phyloP scores from a whole-genome alignment of 2,888 invertebrate genomes.

The Drosophila neutralis region DNA sequence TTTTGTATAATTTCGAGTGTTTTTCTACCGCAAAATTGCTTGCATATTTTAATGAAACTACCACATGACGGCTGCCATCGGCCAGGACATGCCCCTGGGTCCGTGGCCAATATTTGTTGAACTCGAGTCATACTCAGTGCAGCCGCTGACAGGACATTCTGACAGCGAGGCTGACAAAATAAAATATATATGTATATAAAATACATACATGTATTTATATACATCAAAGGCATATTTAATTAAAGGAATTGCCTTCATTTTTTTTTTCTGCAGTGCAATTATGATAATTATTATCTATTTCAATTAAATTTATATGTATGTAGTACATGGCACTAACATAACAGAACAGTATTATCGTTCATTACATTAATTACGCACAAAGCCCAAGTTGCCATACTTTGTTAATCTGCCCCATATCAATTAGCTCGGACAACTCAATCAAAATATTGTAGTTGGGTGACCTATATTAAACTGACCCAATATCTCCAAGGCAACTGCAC shows the following conservation, averaged over 20 bases:
- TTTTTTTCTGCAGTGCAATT: neutral
- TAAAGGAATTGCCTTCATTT: slow-evolving; percentile 20
- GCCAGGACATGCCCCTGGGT: slow-evolving; percentile 37
- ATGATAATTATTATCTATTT: slow-evolving; percentile 9
- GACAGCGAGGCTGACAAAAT: slow-evolving; percentile 51
- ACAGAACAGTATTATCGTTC: neutral
- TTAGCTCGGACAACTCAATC: slow-evolving; percentile 13
- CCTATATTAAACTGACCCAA: slow-evolving; percentile 24
- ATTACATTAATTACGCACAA: slow-evolving; percentile 11
- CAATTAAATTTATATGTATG: neutral
- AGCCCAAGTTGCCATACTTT: neutral
- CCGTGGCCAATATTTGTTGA: slow-evolving; percentile 46
- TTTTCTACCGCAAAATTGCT: slow-evolving; percentile 78
- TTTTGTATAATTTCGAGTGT: slow-evolving; percentile 72
- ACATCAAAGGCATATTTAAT: slow-evolving; percentile 48
- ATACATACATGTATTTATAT: neutral
- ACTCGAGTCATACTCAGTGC: slow-evolving; percentile 48
- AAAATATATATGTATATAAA: neutral
- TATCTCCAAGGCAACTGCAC: slow-evolving; percentile 2
- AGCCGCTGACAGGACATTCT: slow-evolving; percentile 52
- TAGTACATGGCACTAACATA: neutral
- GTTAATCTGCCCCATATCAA: slow-evolving; percentile 13
- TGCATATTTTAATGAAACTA: slow-evolving; percentile 77
- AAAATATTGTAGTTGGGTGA: slow-evolving; percentile 19
- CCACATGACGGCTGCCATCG: slow-evolving; percentile 71